These are phyloP conservation scores for Phrixothrix hirtus DNA, from an alignment of 2,888 invertebrate genomes.

Conservation along the genomic window DNA sequence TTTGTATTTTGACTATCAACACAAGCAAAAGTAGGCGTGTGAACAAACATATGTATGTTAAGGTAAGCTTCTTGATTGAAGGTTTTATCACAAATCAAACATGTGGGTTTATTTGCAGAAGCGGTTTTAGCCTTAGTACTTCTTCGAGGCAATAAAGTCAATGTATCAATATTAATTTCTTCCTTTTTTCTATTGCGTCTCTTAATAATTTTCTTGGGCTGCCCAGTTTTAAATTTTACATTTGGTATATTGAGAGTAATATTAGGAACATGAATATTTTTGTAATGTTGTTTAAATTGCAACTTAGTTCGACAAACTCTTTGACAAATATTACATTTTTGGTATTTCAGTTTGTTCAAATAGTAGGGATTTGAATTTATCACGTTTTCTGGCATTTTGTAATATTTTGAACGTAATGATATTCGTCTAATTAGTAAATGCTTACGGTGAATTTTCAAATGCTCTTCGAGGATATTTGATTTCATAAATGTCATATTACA, in stretches of 20 bases:
- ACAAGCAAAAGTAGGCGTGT: conserved; percentile 13
- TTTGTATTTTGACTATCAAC: background rate
- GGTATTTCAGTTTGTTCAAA: background rate
- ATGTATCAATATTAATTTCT: too few species aligned
- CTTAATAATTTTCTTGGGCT: conserved; percentile 1
- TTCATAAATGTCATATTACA: too few species aligned
- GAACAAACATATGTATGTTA: conserved; percentile 16
- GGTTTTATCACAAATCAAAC: conserved; percentile 20
- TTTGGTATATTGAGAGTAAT: conserved; percentile 4
- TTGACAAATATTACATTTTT: conserved; percentile 13
- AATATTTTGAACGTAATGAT: background rate
- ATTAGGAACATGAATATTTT: conserved; percentile 13
- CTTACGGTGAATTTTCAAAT: too few species aligned
- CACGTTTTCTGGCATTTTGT: background rate
- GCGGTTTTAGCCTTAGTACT: background rate
- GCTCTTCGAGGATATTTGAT: too few species aligned
- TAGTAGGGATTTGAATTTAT: background rate
- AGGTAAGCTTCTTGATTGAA: conserved; percentile 7
- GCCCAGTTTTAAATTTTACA: too few species aligned
- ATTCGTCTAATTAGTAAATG: too few species aligned
- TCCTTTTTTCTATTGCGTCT: background rate
- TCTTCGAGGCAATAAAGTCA: too few species aligned
- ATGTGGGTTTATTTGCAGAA: conserved; percentile 1
- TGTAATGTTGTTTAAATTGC: conserved; percentile 15
- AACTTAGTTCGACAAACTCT: conserved; percentile 12